A percentile compares a stretch with the other conserved stretches of the same genome.
Conservation (phyloP, 2,797 vertebrate genomes). For the Xyrichtys novacula region DNA sequence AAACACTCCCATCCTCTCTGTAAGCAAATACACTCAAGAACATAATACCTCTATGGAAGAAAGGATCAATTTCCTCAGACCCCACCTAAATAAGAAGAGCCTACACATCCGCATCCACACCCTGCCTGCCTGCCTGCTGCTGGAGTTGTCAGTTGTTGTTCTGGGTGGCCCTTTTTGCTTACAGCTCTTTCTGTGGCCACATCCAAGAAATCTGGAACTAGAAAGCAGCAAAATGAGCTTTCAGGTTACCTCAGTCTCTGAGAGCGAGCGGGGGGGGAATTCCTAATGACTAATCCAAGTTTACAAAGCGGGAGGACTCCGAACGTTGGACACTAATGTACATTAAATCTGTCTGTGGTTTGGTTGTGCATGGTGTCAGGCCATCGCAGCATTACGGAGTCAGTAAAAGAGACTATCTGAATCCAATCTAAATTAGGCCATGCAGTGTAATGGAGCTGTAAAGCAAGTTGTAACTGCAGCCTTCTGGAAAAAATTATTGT, state of each 20-base stretch:
- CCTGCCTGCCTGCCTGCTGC: constrained; percentile 27
- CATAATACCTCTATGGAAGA: constrained; percentile 39
- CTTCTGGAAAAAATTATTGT: constrained; percentile 38
- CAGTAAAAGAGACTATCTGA: constrained; percentile 35
- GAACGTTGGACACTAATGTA: constrained; percentile 24
- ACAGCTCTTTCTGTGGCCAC: constrained; percentile 39
- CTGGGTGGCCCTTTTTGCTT: constrained; percentile 47
- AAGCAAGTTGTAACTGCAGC: constrained; percentile 14
- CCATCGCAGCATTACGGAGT: constrained; percentile 38
- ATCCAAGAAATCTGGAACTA: constrained; percentile 52
- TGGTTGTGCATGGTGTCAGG: constrained; percentile 26
- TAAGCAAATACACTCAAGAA: constrained; percentile 33
- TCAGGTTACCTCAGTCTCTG: constrained; percentile 47
- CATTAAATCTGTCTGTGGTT: constrained; percentile 40
- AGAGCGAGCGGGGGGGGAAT: constrained; percentile 54
- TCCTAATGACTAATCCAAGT: constrained; percentile 63
- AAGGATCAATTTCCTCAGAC: constrained; percentile 48
- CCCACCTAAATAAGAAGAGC: constrained; percentile 42
- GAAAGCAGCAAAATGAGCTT: constrained; percentile 50
- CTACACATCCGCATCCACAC: constrained; percentile 45
- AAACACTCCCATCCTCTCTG: constrained; percentile 13
- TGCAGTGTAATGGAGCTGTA: not conserved
- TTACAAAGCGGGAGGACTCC: constrained; percentile 57
- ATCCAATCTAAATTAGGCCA: constrained; percentile 17
- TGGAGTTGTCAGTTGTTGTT: constrained; percentile 38